Base-by-base conservation (phyloP, 2,113 vertebrate genomes). In the Poecile atricapillus region DNA sequence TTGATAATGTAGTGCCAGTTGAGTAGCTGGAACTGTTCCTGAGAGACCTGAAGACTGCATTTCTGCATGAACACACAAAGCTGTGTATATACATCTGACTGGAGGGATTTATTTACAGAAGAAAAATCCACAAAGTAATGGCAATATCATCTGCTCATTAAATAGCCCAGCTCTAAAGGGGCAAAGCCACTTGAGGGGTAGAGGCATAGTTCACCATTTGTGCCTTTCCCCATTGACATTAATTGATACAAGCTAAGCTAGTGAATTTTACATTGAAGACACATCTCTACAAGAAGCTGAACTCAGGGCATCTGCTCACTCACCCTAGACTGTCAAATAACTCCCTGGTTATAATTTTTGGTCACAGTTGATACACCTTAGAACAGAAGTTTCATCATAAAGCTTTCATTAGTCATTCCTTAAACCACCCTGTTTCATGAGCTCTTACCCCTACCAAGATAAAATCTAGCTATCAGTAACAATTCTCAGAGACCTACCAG, bases 391-490 rank as follows among this genome's bases (percentile, higher is more conserved):
- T 88, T 77, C 76, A 77, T 74, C 71, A 59, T 70, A 77, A 79
- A 88, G 43, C 47, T 53, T 69, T 65, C 82, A 67, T 87, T 81
- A 90, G 62, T 76, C 44, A 25, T 69, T 83, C 67, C 47, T 91
- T 91, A 70, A 93, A 59, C 87, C 87, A 81, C 62, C 33, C 49
- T 3, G 1, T 83, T 93, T 62, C 59, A 19, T 23, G 77, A 92
- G 62, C 65, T 82, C 74, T 84, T 91, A 64, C 39, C 37, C 74
- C 28, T 47, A 49, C 41, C 62, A 44, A 78, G 87, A 90, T 87
- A 83, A 91, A 91, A 95, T 86, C 90, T 88, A 55, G 55, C 84
- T 71, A 55, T 60, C 56, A 70, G 80, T 46, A 97, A 50, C 56
- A 27, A 39, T 82, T 95, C 67, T 78, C 73, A 84, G 83, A 91